Base-by-base conservation (phyloP, 1,140 invertebrate genomes). In the Brachionus asplanchnoidis region DNA sequence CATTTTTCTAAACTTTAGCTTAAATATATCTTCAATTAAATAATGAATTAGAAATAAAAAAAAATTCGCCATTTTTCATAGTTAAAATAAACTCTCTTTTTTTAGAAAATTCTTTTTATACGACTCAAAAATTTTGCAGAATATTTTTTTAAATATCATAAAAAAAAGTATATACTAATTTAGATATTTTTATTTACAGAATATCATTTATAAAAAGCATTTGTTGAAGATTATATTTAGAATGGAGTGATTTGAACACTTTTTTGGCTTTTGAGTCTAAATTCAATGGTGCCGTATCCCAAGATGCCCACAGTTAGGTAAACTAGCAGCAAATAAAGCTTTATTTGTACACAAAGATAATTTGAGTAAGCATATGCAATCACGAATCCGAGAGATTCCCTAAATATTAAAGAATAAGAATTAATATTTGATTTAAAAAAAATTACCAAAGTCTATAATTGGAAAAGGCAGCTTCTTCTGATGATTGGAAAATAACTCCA, bases 391-490 rank as follows among this genome's bases (percentile, higher is more conserved):
- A 94, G 91, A 23, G 94, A 95, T 90, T 98, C 96, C 95, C 95
- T 80, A 53, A 17, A 32, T 7, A 36, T 28, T 28, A 12, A 97
- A 32, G 7, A 32, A 28, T 11, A 50, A 12, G 3, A 50, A n/a
- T 32, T 17, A 9, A 3, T 23, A 65, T 50, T 56, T 56, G 14
- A 0, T 40, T 32, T 3, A 97, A 95, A 87, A 97, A 97, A 0
- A 96, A 96, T 90, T 97, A 96, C 88, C 88, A 89, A 5, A 98
- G 92, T 46, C 96, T 92, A 89, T 95, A 98, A 90, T 97, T 97
- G 85, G 95, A 96, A 91, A 98, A 98, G 0, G 96, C 96, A 0
- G 96, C 95, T 89, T 98, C 96, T 87, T 96, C 95, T 90, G 96
- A 94, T 44, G 94, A 92, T 85, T 94, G 90, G 90, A 97, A 97